Conservation (phyloP, 2,888 invertebrate genomes). For the Pristionchus exspectatus region DNA sequence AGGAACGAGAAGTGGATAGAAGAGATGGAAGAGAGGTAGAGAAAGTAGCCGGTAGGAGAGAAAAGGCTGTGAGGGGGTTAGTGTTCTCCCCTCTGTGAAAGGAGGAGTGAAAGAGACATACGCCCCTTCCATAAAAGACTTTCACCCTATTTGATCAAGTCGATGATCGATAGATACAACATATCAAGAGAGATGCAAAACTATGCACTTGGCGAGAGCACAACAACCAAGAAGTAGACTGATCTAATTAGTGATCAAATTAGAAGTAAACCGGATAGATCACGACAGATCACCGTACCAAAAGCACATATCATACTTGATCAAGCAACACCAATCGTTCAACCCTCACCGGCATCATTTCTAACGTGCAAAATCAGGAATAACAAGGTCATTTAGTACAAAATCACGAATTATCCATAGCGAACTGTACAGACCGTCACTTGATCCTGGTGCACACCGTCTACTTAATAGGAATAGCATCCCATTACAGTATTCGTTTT, state of each 20-base stretch:
- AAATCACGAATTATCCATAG: neutral
- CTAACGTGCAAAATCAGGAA: neutral
- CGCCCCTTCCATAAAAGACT: constrained; percentile 35
- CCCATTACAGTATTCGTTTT: neutral
- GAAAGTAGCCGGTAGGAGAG: constrained; percentile 40
- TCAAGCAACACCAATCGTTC: neutral
- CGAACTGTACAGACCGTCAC: constrained; percentile 2
- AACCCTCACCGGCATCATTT: neutral
- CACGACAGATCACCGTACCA: neutral
- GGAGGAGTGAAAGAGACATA: constrained; percentile 23
- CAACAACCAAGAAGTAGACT: constrained; percentile 8
- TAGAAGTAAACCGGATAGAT: constrained; percentile 10
- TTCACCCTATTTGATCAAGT: constrained; percentile 38
- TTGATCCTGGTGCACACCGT: too few relatives aligned
- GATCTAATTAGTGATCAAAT: constrained; percentile 28
- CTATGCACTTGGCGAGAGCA: neutral
- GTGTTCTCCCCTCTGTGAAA: constrained; percentile 26
- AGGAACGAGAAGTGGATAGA: constrained; percentile 31
- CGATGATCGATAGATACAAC: constrained; percentile 15
- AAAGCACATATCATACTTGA: neutral
- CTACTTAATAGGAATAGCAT: neutral
- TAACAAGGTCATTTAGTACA: neutral
- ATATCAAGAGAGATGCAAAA: neutral
- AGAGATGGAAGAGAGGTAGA: constrained; percentile 42
- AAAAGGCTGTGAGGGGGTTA: constrained; percentile 37